Percentiles rank a stretch among this genome's conserved stretches.
Evolutionary conservation across 2,113 vertebrate species (phyloP).

Genomic region (Andinoacara biseriatus): DNA sequence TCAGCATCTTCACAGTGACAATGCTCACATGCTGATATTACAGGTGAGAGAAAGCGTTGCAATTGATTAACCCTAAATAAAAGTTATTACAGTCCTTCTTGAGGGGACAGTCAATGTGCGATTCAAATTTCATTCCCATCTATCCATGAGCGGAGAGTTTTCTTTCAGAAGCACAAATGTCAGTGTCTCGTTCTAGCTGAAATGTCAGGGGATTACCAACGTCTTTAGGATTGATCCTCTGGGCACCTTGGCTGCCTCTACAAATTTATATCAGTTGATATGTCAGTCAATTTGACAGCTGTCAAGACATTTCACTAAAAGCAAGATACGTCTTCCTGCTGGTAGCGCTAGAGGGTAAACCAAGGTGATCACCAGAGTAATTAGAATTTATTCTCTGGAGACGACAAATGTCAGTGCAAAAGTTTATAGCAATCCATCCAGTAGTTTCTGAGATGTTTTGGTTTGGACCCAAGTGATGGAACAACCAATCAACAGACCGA

Average conservation of each 20-base stretch:
- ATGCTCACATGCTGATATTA: background rate
- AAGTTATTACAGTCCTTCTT: background rate
- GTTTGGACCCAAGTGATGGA: background rate
- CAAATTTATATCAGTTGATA: constrained; percentile 9
- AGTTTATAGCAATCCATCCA: background rate
- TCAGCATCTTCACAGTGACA: background rate
- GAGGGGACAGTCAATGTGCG: background rate
- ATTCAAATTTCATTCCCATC: background rate
- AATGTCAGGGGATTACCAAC: background rate
- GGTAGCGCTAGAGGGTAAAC: background rate
- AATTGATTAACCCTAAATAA: too few relatives aligned
- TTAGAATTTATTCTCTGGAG: background rate
- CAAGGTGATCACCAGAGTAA: constrained; percentile 3
- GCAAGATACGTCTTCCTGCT: background rate
- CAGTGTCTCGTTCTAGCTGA: background rate
- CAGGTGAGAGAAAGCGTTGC: background rate
- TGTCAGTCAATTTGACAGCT: constrained; percentile 7
- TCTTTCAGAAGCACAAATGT: background rate
- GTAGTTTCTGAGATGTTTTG: background rate
- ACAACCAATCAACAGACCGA: background rate
- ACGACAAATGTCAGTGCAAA: background rate
- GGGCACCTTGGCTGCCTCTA: background rate
- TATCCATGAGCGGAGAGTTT: background rate
- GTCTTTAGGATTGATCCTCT: constrained; percentile 5
- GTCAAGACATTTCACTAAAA: background rate